Conservation (phyloP, 2,797 vertebrate genomes). For the Tokudaia tokunoshimensis region DNA sequence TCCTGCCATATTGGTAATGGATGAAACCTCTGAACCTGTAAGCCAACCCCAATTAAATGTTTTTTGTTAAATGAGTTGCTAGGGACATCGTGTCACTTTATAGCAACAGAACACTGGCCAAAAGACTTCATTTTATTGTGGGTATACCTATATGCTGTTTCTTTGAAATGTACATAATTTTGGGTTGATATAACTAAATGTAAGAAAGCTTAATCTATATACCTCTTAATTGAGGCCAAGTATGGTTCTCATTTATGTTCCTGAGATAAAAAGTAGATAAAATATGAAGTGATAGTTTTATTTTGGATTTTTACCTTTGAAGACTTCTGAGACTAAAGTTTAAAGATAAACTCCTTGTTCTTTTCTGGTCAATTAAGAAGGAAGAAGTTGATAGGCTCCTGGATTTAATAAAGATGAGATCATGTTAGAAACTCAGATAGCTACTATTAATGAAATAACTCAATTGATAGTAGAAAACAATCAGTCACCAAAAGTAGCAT, state of each 20-base stretch:
- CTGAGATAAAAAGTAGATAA: neutral
- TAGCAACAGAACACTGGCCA: neutral
- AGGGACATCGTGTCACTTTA: neutral
- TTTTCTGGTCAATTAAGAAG: neutral
- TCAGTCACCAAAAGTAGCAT: neutral
- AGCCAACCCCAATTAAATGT: neutral
- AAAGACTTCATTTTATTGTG: neutral
- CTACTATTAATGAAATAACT: neutral
- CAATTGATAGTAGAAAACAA: neutral
- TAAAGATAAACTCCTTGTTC: neutral
- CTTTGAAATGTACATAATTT: neutral
- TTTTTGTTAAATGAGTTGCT: neutral
- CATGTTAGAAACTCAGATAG: neutral
- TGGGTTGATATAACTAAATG: neutral
- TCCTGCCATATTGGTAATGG: neutral
- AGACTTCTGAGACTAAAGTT: neutral
- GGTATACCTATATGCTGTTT: neutral
- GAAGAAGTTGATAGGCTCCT: neutral
- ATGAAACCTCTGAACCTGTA: neutral
- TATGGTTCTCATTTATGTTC: neutral
- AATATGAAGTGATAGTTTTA: neutral
- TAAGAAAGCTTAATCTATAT: constrained; percentile 1
- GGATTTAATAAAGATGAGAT: neutral
- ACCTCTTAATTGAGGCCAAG: neutral
- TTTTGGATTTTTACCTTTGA: neutral